Evolutionary conservation across 1,140 invertebrate species (phyloP).

Genomic region (Lamellibrachia luymesi): DNA sequence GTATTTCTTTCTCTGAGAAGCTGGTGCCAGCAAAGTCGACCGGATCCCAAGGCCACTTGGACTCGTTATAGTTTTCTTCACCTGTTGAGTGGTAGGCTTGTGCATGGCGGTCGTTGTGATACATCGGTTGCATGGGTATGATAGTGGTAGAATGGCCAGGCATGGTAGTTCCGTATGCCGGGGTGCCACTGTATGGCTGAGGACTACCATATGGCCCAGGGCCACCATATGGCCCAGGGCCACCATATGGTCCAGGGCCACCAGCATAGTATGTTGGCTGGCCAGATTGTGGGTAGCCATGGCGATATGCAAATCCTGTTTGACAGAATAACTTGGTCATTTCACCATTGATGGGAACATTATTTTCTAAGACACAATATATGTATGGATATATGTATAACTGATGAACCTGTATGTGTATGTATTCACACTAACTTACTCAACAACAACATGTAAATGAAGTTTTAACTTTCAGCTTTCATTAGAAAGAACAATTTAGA

Average conservation of each 20-base stretch:
- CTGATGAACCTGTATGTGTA: too few relatives aligned
- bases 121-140: neutral
- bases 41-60: neutral
- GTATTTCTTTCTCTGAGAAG: neutral
- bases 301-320: neutral
- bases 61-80: neutral
- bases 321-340: neutral
- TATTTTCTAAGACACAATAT: neutral
- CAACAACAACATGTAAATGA: too few relatives aligned
- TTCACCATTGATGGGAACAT: neutral
- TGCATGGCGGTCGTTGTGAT: neutral
- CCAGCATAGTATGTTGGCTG: neutral
- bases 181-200: neutral
- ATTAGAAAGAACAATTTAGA: too few relatives aligned
- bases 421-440: too few relatives aligned
- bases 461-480: too few relatives aligned
- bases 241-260: neutral
- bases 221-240: neutral
- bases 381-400: too few relatives aligned
- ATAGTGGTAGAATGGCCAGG: neutral
- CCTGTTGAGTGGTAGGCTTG: neutral
- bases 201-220: neutral
- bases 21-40: neutral
- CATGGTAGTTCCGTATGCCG: neutral
- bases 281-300: neutral